Evolutionary conservation across 92 coral and sea anemone species (phyloP).

Genomic region (Porites evermanni): DNA sequence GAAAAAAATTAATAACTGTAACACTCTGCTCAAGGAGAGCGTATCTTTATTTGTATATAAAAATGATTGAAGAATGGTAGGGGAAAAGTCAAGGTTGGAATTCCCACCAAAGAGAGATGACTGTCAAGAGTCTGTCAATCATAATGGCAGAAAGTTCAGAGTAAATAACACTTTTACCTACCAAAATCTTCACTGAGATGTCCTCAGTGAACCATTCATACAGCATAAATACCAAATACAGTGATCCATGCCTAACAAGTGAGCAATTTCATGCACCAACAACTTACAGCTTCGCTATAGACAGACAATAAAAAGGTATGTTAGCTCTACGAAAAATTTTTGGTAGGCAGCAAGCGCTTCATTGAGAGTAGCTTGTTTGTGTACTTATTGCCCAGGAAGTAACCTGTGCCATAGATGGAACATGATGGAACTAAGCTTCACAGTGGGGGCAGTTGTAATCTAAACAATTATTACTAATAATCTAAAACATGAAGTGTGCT

Average conservation of each 20-base stretch:
- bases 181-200: conserved; percentile 78
- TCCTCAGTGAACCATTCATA: conserved; percentile 85
- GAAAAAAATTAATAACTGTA: background rate
- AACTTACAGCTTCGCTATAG: conserved; percentile 74
- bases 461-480: background rate
- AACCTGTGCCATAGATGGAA: no score
- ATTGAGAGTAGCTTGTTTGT: background rate
- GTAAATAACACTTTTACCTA: conserved; percentile 12
- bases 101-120: no score
- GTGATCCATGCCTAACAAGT: conserved; percentile 72
- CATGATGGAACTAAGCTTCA: no score
- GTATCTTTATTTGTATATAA: no score
- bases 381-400: no score
- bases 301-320: background rate
- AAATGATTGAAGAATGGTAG: no score
- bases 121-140: no score
- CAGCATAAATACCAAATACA: conserved; percentile 83
- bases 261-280: conserved; percentile 82
- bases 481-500: background rate
- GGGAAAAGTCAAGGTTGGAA: no score
- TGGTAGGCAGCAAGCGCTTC: background rate
- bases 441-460: background rate
- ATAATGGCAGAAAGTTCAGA: no score
- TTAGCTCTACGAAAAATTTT: background rate
- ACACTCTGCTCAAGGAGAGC: no score